phyloP scores from a whole-genome alignment of 2,888 invertebrate species.

The Dasypogon diadema region DNA sequence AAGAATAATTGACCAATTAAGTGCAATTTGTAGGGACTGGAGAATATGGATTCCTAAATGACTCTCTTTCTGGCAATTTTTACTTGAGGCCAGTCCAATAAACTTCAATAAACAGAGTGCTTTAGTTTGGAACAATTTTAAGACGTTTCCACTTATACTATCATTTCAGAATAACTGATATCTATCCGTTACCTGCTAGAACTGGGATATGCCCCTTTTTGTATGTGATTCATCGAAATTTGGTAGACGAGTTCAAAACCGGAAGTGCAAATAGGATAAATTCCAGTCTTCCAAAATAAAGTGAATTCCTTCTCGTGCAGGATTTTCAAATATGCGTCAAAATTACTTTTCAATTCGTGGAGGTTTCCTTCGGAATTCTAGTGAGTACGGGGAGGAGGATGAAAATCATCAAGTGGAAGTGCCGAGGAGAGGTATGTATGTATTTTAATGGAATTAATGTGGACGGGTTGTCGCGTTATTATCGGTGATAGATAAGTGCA shows the following conservation, averaged over 20 bases:
- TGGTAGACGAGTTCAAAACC: too few relatives aligned
- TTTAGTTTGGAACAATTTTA: too few relatives aligned
- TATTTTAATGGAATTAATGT: background rate
- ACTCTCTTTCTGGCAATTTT: too few relatives aligned
- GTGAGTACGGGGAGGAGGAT: background rate
- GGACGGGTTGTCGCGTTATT: background rate
- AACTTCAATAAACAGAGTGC: too few relatives aligned
- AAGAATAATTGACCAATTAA: constrained; percentile 29
- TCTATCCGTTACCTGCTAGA: too few relatives aligned
- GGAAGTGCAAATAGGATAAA: too few relatives aligned
- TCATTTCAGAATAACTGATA: too few relatives aligned
- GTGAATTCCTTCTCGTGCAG: background rate
- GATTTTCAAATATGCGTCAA: constrained; percentile 1
- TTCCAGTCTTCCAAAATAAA: too few relatives aligned
- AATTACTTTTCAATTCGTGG: constrained; percentile 34
- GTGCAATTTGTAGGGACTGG: constrained; percentile 13
- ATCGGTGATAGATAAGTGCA: background rate
- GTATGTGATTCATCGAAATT: too few relatives aligned
- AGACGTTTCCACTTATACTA: background rate
- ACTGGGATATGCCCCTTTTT: too few relatives aligned
- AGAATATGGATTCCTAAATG: background rate
- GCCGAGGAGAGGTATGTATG: background rate
- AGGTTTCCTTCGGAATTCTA: constrained; percentile 5
- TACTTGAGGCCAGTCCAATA: background rate
- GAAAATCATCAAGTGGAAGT: background rate